A percentile compares a stretch with the other conserved stretches of the same genome.
Conservation (phyloP, 2,113 vertebrate species). For the Pluvialis apricaria region DNA sequence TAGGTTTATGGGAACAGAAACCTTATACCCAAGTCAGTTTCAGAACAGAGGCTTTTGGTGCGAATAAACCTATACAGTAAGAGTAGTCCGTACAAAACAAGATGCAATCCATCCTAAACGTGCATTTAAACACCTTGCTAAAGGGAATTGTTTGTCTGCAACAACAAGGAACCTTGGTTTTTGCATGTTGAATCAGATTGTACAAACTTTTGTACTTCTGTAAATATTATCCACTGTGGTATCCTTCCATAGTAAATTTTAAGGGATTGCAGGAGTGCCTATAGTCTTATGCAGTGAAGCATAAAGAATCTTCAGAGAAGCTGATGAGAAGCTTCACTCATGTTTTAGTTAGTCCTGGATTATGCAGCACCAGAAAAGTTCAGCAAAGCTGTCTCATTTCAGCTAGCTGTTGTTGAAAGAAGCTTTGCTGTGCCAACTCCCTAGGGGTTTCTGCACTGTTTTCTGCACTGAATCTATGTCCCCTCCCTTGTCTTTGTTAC, state of each 20-base stretch:
- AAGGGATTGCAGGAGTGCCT: neutral
- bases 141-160: neutral
- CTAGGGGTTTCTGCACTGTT: neutral
- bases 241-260: neutral
- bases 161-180: neutral
- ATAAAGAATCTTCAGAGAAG: neutral
- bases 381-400: neutral
- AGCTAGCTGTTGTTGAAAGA: neutral
- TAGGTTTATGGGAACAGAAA: neutral
- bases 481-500: neutral
- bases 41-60: neutral
- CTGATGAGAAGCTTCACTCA: neutral
- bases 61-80: neutral
- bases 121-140: neutral
- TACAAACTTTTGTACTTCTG: neutral
- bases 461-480: neutral
- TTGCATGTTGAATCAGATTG: neutral
- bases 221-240: neutral
- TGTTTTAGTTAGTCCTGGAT: neutral
- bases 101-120: neutral
- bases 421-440: neutral
- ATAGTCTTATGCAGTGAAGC: neutral
- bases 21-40: neutral
- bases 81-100: fast-evolving
- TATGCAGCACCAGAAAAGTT: neutral